Percentiles rank a stretch among this genome's conserved stretches.
Evolutionary conservation across 2,113 vertebrate species (phyloP).

Genomic region (Boulengeromyrus knoepffleri): DNA sequence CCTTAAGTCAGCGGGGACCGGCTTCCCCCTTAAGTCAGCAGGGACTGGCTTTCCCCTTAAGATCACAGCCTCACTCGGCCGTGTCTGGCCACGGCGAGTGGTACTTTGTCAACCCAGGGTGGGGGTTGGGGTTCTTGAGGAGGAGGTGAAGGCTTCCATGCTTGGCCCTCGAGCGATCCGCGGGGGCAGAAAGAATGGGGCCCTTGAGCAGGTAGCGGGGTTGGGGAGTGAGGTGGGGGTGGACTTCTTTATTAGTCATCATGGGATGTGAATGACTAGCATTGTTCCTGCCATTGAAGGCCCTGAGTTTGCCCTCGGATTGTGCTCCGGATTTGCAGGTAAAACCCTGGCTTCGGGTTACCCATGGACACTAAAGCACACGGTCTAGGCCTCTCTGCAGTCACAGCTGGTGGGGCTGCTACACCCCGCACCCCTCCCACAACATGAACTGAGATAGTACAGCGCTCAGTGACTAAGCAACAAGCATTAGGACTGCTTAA

Average conservation of each 20-base stretch:
- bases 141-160: conserved; percentile 20
- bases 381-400: neutral
- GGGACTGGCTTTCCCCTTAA: neutral
- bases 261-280: conserved; percentile 42
- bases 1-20: neutral
- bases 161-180: conserved; percentile 18
- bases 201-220: conserved; percentile 45
- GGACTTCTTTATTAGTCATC: conserved; percentile 38
- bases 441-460: neutral
- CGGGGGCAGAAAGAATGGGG: conserved; percentile 45
- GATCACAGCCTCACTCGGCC: neutral
- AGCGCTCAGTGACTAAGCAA: neutral
- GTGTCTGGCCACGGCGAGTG: neutral
- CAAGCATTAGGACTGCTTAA: neutral
- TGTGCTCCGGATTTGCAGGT: neutral
- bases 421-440: neutral
- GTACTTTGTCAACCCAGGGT: neutral
- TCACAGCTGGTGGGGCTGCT: neutral
- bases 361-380: neutral
- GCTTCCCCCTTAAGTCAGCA: neutral
- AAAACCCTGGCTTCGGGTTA: neutral
- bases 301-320: conserved; percentile 2
- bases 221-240: conserved; percentile 12
- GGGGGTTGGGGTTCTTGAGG: neutral
- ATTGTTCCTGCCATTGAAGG: conserved; percentile 45